Percentiles rank a stretch among this genome's conserved stretches.
Conservation (phyloP, 2,797 vertebrate genomes). For the Poecilia velifera region DNA sequence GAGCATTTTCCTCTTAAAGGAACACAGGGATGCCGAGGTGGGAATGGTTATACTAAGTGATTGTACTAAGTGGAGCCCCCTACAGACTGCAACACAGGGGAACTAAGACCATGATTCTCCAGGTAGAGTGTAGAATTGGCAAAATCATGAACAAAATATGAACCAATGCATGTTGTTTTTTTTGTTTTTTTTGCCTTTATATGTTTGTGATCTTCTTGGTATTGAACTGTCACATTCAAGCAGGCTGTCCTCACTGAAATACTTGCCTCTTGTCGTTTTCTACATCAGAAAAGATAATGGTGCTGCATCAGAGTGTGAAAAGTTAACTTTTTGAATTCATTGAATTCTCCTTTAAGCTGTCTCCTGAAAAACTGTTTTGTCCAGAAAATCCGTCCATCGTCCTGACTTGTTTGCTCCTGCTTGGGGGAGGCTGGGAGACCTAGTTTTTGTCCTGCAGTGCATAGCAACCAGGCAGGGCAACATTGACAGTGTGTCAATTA, state of each 20-base stretch:
- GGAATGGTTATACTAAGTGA: constrained; percentile 65
- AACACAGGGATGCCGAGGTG: constrained; percentile 62
- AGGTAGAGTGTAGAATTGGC: background rate
- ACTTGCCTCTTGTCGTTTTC: background rate
- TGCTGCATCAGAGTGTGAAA: background rate
- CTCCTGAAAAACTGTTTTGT: background rate
- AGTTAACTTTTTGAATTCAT: background rate
- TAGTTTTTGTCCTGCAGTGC: background rate
- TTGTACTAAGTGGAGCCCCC: constrained; percentile 74
- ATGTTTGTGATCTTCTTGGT: background rate
- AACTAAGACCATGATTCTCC: background rate
- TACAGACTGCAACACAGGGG: constrained; percentile 58
- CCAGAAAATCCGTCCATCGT: background rate
- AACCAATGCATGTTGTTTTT: background rate
- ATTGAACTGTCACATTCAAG: background rate
- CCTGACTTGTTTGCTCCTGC: background rate
- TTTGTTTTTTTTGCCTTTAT: background rate
- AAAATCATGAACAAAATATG: background rate
- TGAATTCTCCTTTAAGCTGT: background rate
- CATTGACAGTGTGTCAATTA: background rate
- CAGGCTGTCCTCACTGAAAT: background rate
- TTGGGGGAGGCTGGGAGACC: background rate
- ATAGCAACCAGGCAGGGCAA: background rate
- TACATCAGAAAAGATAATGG: background rate
- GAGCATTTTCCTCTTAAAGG: constrained; percentile 47